These are phyloP conservation scores for Calliphora vicina DNA, from an alignment of 1,140 invertebrate genomes.

Conservation along the genomic window DNA sequence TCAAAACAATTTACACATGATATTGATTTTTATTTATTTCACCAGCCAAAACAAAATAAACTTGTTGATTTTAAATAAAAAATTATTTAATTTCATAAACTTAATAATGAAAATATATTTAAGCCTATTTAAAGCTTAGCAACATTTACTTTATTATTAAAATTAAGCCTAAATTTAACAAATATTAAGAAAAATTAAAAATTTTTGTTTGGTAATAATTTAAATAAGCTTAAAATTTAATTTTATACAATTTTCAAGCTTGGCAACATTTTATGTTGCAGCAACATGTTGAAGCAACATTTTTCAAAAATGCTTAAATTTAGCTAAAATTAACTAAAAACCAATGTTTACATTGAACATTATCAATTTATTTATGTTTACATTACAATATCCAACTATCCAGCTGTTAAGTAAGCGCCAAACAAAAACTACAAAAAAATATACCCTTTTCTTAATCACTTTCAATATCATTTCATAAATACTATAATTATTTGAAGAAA, in stretches of 20 bases:
- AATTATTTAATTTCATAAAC: background rate
- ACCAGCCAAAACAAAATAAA: constrained; percentile 20
- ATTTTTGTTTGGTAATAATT: too few relatives aligned
- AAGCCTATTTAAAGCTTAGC: background rate
- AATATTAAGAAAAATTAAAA: too few relatives aligned
- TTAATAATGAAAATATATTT: too few relatives aligned
- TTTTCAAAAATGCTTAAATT: background rate
- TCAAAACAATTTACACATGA: constrained; percentile 31
- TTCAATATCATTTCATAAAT: background rate
- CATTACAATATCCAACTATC: background rate
- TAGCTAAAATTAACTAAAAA: background rate
- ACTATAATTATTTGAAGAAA: background rate
- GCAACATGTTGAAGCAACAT: background rate
- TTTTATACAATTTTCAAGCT: background rate
- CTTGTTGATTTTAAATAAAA: constrained; percentile 38
- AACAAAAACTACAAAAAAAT: background rate
- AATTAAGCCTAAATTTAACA: too few relatives aligned
- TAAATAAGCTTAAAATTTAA: background rate
- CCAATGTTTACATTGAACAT: background rate
- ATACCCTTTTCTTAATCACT: background rate
- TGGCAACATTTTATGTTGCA: background rate
- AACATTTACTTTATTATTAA: background rate
- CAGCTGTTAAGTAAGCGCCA: constrained; percentile 20
- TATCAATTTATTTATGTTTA: background rate
- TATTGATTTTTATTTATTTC: constrained; percentile 20